Base-by-base conservation (phyloP, 2,888 invertebrate species). In the Apoda limacodes region DNA sequence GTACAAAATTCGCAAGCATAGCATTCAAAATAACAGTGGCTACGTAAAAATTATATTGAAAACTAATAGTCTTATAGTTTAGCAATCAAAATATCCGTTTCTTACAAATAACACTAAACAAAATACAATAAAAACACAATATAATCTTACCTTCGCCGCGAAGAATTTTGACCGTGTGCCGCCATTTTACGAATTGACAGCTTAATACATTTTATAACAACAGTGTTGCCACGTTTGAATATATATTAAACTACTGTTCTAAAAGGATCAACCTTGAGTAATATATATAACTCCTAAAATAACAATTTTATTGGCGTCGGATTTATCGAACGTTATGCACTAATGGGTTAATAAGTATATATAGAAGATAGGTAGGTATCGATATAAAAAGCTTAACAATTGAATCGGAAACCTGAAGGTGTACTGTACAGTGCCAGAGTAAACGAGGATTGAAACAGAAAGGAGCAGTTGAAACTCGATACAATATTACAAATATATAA, bases 81-180 rank as follows among this genome's bases (percentile, higher is more conserved):
- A 31, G 25, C 31, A 21, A 31, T 25, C 14, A 31, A 25, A 31
- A 20, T 25, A 31, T 20, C 31, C 9, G 9, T 17, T 31, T 31
- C 21, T 31, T 25, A 25, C 14, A 20, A 20, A 25, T 13, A 31
- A 21, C 13, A 25, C 21, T 21, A 25, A 3, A 31, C 31, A 31
- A 31, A 31, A 25, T 31, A 31, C n/a, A 25, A 25, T 21, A 31
- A 30, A 30, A 31, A 19, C 24, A 24, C 12, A 24, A 24, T 24
- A 24, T 25, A 25, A 20, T 15, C 21, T 29, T 34, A 34, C 29
- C 28, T 29, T 24, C 25, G 33, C 28, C 25, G 24, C 28, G 25
- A 25, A 28, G 13, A 33, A 28, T 28, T 28, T 31, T 28, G 20
- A 24, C 25, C 32, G 14, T 25, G 12, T 31, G 22, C 22, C 31